A percentile compares a stretch with the other conserved stretches of the same genome.
These are phyloP conservation scores for Catamblyrhynchus diadema DNA, from an alignment of 2,797 vertebrate genomes.

Conservation along the genomic window DNA sequence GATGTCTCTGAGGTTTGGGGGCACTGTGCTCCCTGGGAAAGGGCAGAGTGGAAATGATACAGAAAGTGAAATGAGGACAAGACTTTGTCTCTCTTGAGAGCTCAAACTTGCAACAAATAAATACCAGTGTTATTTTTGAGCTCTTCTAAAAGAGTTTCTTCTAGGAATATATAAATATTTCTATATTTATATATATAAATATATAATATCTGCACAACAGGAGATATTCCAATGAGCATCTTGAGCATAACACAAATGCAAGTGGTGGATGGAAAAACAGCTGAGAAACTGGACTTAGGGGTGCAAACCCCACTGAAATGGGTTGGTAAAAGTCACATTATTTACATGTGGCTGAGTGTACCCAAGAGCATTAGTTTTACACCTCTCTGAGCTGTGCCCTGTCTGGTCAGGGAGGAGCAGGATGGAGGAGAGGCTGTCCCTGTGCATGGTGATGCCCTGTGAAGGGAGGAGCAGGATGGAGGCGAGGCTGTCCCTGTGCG, in stretches of 20 bases:
- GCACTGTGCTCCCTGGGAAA: neutral
- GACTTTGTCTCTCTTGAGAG: neutral
- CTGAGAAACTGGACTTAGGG: neutral
- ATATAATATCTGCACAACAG: neutral
- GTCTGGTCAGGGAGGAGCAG: neutral
- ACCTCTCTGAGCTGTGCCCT: neutral
- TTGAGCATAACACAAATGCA: neutral
- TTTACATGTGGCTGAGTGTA: neutral
- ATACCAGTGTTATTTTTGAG: neutral
- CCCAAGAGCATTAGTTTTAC: accelerated
- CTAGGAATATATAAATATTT: neutral
- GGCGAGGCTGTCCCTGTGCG: no score
- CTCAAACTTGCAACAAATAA: neutral
- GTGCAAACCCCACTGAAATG: neutral
- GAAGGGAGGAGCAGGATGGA: no score
- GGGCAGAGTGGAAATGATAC: neutral
- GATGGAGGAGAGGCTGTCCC: no score
- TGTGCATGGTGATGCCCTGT: no score
- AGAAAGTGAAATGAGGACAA: neutral
- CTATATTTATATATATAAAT: neutral
- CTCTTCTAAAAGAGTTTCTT: neutral
- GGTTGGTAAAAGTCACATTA: neutral
- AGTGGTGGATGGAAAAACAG: neutral
- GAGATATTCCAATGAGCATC: neutral
- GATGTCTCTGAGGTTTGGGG: neutral